Conservation (phyloP, 2,113 vertebrate species). For the Delphinus delphis region DNA sequence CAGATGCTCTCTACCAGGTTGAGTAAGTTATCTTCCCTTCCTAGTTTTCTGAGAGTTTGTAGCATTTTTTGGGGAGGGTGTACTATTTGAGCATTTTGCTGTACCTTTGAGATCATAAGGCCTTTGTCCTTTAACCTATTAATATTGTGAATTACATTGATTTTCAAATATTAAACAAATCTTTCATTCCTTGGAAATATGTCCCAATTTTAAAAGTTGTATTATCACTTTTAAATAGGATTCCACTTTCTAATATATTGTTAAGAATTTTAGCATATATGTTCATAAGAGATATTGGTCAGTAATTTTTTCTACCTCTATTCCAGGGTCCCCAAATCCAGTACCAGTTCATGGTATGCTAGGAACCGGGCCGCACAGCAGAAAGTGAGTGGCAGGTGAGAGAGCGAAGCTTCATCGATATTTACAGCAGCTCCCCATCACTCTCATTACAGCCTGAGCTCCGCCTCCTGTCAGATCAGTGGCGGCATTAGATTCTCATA, state of each 20-base stretch:
- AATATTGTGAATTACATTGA: too few species aligned
- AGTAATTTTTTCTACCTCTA: neutral
- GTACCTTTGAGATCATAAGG: neutral
- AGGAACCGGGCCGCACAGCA: too few species aligned
- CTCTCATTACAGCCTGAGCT: too few species aligned
- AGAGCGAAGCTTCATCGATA: too few species aligned
- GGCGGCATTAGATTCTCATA: too few species aligned
- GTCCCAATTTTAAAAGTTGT: neutral
- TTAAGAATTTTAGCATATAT: neutral
- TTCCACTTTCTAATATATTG: neutral
- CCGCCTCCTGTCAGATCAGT: too few species aligned
- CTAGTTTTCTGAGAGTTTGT: neutral
- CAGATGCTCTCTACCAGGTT: neutral
- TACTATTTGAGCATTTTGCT: neutral
- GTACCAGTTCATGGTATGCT: too few species aligned
- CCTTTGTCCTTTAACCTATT: neutral
- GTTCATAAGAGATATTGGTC: neutral
- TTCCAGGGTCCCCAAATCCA: too few species aligned
- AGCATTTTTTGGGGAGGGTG: neutral
- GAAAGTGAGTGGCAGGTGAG: too few species aligned
- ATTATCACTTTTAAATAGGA: neutral
- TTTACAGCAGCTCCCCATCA: too few species aligned
- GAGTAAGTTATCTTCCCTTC: neutral
- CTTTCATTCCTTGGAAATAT: neutral
- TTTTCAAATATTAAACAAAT: neutral